Conservation (phyloP, 1,140 invertebrate species). For the Listronotus oregonensis region DNA sequence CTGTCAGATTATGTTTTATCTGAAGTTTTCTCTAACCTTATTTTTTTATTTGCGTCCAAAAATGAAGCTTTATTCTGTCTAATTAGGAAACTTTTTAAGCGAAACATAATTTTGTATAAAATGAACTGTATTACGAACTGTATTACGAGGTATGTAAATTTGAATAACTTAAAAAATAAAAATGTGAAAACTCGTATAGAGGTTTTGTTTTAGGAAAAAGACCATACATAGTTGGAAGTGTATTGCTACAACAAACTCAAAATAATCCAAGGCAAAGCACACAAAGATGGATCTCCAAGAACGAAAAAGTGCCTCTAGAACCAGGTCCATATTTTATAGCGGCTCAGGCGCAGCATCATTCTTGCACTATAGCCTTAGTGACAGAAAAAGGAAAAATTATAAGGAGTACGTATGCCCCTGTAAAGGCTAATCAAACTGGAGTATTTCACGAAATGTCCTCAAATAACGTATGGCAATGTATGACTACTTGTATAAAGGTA, state of each 20-base stretch:
- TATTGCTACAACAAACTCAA: background rate
- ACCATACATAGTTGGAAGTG: background rate
- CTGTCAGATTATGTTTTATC: too few species aligned
- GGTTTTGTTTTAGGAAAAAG: background rate
- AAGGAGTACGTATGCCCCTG: constrained; percentile 65
- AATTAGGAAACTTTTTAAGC: too few species aligned
- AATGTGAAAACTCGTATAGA: background rate
- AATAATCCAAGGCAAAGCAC: background rate
- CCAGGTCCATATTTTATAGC: constrained; percentile 69
- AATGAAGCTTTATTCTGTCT: too few species aligned
- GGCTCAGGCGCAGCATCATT: constrained; percentile 91
- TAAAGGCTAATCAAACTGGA: constrained; percentile 74
- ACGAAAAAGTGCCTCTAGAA: background rate
- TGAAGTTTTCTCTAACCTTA: too few species aligned
- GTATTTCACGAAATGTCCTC: constrained; percentile 90
- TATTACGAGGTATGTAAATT: too few species aligned
- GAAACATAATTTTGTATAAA: too few species aligned
- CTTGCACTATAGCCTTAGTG: constrained; percentile 81
- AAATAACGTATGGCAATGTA: constrained; percentile 84
- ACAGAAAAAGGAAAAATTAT: constrained; percentile 68
- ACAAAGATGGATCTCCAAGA: background rate
- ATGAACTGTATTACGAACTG: too few species aligned
- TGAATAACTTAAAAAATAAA: too few species aligned
- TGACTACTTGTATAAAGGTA: constrained; percentile 54
- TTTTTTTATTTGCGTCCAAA: too few species aligned